These are phyloP conservation scores for Crotalus helleri DNA, from an alignment of 2,113 vertebrate genomes.

Conservation along the genomic window DNA sequence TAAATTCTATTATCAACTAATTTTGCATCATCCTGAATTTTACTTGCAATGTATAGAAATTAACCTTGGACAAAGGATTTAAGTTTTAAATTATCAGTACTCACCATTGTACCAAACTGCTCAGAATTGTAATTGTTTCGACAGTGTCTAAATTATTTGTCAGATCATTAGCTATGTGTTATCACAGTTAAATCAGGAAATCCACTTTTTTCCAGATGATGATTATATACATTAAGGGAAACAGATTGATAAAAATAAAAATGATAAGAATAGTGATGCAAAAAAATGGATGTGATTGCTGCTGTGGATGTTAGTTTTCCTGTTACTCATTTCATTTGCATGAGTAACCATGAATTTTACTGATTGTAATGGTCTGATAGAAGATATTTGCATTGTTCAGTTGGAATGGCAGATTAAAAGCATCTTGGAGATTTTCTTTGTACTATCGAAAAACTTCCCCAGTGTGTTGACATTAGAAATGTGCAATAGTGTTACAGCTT, in stretches of 20 bases:
- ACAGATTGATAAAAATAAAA: constrained; percentile 51
- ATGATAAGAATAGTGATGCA: constrained; percentile 46
- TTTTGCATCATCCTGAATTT: constrained; percentile 19
- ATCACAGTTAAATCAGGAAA: constrained; percentile 35
- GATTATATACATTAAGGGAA: constrained; percentile 51
- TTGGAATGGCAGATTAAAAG: not conserved
- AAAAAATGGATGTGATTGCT: constrained; percentile 16
- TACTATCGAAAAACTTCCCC: not conserved
- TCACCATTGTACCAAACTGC: constrained; percentile 41
- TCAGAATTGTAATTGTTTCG: constrained; percentile 44
- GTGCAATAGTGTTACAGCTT: constrained; percentile 28
- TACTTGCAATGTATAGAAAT: constrained; percentile 17
- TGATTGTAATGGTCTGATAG: not conserved
- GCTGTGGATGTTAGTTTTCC: constrained; percentile 42
- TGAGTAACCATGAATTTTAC: not conserved
- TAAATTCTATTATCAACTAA: constrained; percentile 32
- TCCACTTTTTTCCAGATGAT: constrained; percentile 25
- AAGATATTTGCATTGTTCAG: not conserved
- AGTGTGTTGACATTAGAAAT: rapidly evolving
- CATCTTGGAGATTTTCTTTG: constrained; percentile 6
- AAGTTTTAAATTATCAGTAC: constrained; percentile 42
- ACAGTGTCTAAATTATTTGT: constrained; percentile 36
- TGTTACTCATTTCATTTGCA: constrained; percentile 36
- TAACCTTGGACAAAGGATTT: constrained; percentile 21
- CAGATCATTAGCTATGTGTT: constrained; percentile 27